Evolutionary conservation across 2,888 invertebrate species (phyloP).

Genomic region (Alloscopus bannaensis): DNA sequence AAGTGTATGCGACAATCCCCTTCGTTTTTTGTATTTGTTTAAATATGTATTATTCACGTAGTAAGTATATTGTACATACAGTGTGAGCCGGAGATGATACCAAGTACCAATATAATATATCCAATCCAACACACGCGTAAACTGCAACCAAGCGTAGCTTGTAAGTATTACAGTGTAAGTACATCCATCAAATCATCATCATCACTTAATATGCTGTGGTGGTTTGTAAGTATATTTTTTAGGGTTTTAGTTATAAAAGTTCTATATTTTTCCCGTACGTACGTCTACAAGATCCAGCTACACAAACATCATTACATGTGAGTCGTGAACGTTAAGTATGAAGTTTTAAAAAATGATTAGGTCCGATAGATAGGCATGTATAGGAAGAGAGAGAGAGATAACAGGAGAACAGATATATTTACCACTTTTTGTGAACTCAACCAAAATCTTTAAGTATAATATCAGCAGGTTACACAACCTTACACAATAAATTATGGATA

Average conservation of each 20-base stretch:
- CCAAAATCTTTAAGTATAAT: slow-evolving; percentile 9
- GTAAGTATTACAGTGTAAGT: slow-evolving; percentile 5
- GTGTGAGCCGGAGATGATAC: background rate
- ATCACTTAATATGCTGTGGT: too few species aligned
- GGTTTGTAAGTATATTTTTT: background rate
- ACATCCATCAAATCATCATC: too few species aligned
- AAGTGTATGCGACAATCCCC: slow-evolving; percentile 39
- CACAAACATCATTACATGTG: background rate
- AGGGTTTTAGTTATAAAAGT: background rate
- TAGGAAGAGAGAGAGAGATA: background rate
- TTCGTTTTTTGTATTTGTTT: slow-evolving; percentile 12
- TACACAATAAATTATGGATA: background rate
- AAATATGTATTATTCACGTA: background rate
- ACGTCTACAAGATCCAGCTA: slow-evolving; percentile 4
- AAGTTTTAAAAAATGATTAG: background rate
- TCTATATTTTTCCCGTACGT: background rate
- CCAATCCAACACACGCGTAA: too few species aligned
- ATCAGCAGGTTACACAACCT: background rate
- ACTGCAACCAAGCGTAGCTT: slow-evolving; percentile 12
- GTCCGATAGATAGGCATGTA: background rate
- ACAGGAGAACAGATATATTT: background rate
- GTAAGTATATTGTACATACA: background rate
- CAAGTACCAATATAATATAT: slow-evolving; percentile 26
- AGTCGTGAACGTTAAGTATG: background rate
- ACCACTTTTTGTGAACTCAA: slow-evolving; percentile 14